Evolutionary conservation across 1,140 invertebrate genomes (phyloP).

Genomic region (Marisa cornuarietis): DNA sequence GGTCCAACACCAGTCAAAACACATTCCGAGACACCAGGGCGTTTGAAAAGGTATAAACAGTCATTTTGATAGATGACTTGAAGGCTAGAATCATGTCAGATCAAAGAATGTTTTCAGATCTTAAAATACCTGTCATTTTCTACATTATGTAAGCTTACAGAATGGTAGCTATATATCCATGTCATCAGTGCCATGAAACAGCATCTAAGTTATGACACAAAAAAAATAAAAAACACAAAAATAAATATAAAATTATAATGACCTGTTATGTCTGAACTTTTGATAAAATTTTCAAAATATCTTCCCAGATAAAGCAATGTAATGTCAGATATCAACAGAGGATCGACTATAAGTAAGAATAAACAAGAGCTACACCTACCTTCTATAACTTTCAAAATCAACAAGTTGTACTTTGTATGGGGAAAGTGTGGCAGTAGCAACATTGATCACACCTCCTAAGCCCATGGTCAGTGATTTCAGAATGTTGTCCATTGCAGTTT

Average conservation of each 20-base stretch:
- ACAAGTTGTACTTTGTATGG: slow-evolving; percentile 42
- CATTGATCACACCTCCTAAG: slow-evolving; percentile 37
- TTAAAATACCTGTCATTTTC: too few species aligned
- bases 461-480: slow-evolving; percentile 16
- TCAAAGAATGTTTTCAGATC: slow-evolving; percentile 9
- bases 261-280: too few species aligned
- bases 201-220: too few species aligned
- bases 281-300: too few species aligned
- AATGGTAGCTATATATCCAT: too few species aligned
- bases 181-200: too few species aligned
- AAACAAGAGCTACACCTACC: slow-evolving; percentile 23
- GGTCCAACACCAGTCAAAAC: slow-evolving; percentile 29
- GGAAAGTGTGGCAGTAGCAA: slow-evolving; percentile 40
- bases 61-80: slow-evolving; percentile 31
- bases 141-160: too few species aligned
- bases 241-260: neutral
- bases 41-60: slow-evolving; percentile 42
- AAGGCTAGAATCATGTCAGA: slow-evolving; percentile 12
- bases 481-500: neutral
- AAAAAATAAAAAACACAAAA: too few species aligned
- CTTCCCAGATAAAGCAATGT: too few species aligned
- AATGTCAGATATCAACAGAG: neutral
- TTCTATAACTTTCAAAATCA: slow-evolving; percentile 38
- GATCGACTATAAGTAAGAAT: neutral
- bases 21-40: slow-evolving; percentile 47